Evolutionary conservation across 2,797 vertebrate genomes (phyloP).

Genomic region (Bovichtus diacanthus): DNA sequence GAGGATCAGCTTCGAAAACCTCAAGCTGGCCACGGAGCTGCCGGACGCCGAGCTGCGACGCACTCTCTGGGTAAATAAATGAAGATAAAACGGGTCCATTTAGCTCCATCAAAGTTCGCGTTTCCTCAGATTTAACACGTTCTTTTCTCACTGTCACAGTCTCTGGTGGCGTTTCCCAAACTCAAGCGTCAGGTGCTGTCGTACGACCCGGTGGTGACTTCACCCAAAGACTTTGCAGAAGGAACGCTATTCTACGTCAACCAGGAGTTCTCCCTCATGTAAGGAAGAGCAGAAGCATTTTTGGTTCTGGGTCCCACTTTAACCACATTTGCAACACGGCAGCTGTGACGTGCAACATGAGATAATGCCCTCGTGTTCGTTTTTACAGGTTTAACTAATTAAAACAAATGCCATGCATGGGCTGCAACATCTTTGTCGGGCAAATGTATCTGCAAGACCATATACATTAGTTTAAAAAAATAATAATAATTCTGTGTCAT

Average conservation of each 20-base stretch:
- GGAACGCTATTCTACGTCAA: conserved; percentile 98
- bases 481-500: no score
- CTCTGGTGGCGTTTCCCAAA: conserved; percentile 98
- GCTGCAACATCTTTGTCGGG: not conserved
- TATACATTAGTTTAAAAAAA: no score
- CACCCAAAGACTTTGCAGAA: conserved; percentile 99
- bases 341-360: not conserved
- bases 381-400: not conserved
- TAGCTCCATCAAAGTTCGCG: no score
- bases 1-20: conserved; percentile 99
- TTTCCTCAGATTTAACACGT: no score
- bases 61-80: conserved; percentile 93
- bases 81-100: not conserved
- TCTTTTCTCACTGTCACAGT: conserved; percentile 80
- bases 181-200: conserved; percentile 97
- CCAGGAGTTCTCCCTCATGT: conserved; percentile 99
- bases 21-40: conserved; percentile 96
- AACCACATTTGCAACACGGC: not conserved
- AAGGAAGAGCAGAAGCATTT: conserved; percentile 79
- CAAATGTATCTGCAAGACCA: not conserved
- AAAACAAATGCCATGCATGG: not conserved
- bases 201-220: conserved; percentile 96
- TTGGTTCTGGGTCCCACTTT: not conserved
- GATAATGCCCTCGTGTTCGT: not conserved
- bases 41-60: conserved; percentile 97